Evolutionary conservation across 2,113 vertebrate species (phyloP).

Genomic region (Coptodon rendalli): DNA sequence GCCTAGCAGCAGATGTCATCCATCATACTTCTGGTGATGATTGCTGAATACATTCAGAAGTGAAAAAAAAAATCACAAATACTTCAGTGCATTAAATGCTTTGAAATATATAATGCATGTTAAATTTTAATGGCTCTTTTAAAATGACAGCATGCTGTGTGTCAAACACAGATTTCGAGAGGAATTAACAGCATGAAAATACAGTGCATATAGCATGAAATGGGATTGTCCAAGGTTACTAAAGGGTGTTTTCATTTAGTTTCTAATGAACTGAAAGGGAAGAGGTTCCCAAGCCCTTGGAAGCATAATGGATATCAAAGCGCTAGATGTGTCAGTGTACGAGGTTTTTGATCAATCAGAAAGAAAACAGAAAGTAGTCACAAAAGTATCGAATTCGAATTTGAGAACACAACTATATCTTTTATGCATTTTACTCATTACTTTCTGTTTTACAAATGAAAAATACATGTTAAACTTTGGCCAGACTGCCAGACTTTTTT

Average conservation of each 20-base stretch:
- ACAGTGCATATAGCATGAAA: not conserved
- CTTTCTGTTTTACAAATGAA: not conserved
- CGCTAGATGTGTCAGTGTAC: not conserved
- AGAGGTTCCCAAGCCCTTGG: not conserved
- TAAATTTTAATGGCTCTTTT: not conserved
- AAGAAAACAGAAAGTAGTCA: not conserved
- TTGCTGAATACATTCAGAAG: slow-evolving; percentile 14
- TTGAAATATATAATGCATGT: not conserved
- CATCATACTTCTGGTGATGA: slow-evolving; percentile 24
- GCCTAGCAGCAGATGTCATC: slow-evolving; percentile 30
- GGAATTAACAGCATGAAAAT: not conserved
- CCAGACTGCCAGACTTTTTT: not conserved
- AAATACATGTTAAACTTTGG: not conserved
- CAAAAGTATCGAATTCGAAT: not conserved
- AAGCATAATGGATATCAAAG: not conserved
- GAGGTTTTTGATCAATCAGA: not conserved
- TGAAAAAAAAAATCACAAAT: not conserved
- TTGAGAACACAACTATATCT: not conserved
- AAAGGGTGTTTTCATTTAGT: not conserved
- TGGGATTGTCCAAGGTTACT: not conserved
- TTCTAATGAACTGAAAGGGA: not conserved
- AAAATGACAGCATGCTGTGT: not conserved
- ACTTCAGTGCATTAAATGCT: not conserved
- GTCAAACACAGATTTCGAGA: not conserved
- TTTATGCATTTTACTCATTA: not conserved